Conservation (phyloP, 2,888 invertebrate genomes). For the Diarsia rubi region DNA sequence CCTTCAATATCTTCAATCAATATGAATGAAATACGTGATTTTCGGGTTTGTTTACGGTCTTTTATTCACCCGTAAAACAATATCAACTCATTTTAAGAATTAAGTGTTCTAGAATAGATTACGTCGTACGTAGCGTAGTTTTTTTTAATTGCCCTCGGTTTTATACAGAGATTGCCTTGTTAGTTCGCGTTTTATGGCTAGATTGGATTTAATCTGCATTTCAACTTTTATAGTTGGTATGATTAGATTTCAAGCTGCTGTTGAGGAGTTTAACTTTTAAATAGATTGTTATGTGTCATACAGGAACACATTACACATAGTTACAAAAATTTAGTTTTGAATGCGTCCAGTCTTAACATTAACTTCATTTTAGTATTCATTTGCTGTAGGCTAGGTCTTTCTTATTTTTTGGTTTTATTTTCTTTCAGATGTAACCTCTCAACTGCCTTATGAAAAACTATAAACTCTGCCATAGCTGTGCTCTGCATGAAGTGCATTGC, state of each 20-base stretch:
- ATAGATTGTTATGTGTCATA: conserved; percentile 6
- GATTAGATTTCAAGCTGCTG: conserved; percentile 9
- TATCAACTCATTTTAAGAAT: conserved; percentile 42
- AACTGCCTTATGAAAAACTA: conserved; percentile 98
- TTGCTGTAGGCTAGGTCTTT: conserved; percentile 64
- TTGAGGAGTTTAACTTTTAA: background rate
- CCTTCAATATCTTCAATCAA: background rate
- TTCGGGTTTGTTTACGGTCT: background rate
- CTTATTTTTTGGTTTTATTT: conserved; percentile 86
- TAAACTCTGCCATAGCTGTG: conserved; percentile 92
- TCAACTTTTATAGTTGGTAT: conserved; percentile 1
- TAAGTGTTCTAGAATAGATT: conserved; percentile 40
- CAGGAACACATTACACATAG: background rate
- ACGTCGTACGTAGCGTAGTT: background rate
- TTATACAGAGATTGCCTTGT: conserved; percentile 17
- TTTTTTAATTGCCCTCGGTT: conserved; percentile 13
- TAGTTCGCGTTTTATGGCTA: conserved; percentile 40
- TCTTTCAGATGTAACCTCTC: conserved; percentile 97
- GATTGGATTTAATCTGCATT: conserved; percentile 23
- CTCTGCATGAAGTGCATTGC: conserved; percentile 89
- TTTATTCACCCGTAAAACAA: conserved; percentile 4
- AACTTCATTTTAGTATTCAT: conserved; percentile 30
- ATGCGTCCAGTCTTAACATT: conserved; percentile 52
- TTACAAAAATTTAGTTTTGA: conserved; percentile 7
- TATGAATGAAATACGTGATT: background rate